Base-by-base conservation (phyloP, 1,140 invertebrate genomes). In the Linepithema humile region DNA sequence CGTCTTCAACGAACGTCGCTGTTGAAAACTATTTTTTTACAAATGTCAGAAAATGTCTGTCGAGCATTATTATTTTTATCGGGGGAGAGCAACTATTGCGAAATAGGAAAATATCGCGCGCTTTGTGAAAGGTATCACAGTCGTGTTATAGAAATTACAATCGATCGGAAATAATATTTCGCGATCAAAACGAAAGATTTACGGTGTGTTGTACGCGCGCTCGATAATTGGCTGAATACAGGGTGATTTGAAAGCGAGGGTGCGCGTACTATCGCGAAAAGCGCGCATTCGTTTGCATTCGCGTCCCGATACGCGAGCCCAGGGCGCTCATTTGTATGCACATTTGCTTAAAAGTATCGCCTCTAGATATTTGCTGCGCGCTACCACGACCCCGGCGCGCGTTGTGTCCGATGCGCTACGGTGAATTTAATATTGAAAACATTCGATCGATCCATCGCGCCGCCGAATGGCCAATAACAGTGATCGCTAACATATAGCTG, bases 341-440 rank as follows among this genome's bases (percentile, higher is more conserved):
- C 75, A 80, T 80, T 80, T 80, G 75, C 75, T 80, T 80, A 80
- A 80, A 80, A 80, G 64, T 80, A 55, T 80, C 48, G 75, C 75
- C 64, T 15, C 48, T 57, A 80, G 75, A 80, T 80, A 80, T 80
- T 80, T 80, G 75, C 75, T 48, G 48, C 48, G 48, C 48, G 64
- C 48, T 5, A 9, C 23, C 67, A 17, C 75, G 35, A 32, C 26
- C 64, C 67, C 57, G 38, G 35, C 62, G 62, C 62, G 67, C 74
- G 57, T 43, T 26, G 65, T 35, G 48, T 43, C 67, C 74, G 50
- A 64, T 38, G 73, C 55, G 55, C 82, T 67, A 77, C 69, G 73
- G 73, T 78, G 84, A 88, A 84, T 90, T 89, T 88, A 84, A 83
- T 87, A 84, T 85, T 60, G 83, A 83, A 86, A 87, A 87, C 62